phyloP scores from a whole-genome alignment of 2,888 invertebrate species.

The Lithophane semibrunnea region DNA sequence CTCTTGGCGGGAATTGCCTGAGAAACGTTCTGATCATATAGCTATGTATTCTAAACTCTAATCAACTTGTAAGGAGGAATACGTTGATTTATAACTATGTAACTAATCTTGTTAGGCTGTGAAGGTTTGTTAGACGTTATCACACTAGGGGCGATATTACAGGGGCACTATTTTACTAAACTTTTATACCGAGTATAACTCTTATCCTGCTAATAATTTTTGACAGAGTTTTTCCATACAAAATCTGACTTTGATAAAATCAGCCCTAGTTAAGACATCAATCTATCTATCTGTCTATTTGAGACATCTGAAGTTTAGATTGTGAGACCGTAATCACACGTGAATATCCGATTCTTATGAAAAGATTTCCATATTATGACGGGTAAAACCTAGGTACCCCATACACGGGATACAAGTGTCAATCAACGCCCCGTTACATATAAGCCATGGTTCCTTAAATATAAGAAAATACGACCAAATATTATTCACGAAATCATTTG shows the following conservation, averaged over 20 bases:
- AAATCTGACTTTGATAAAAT: no score
- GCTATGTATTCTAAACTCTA: conserved; percentile 59
- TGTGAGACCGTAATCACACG: not conserved
- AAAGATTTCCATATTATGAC: not conserved
- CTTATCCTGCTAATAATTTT: no score
- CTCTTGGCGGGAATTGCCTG: conserved; percentile 65
- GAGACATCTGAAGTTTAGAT: no score
- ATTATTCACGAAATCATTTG: not conserved
- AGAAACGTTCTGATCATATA: conserved; percentile 58
- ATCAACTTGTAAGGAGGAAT: conserved; percentile 54
- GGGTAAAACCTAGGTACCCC: not conserved
- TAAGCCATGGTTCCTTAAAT: not conserved
- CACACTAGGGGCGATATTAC: not conserved
- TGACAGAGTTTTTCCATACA: no score
- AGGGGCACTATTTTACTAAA: no score
- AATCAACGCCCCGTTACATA: not conserved
- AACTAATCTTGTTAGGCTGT: conserved; percentile 26
- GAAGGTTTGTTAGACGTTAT: conserved; percentile 12
- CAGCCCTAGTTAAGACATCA: not conserved
- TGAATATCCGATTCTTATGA: not conserved
- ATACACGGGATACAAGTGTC: not conserved
- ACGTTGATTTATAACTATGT: conserved; percentile 57
- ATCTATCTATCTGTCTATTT: not conserved
- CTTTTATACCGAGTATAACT: no score
- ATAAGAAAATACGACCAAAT: not conserved